Conservation (phyloP, 2,113 vertebrate species). For the Pipra filicauda region DNA sequence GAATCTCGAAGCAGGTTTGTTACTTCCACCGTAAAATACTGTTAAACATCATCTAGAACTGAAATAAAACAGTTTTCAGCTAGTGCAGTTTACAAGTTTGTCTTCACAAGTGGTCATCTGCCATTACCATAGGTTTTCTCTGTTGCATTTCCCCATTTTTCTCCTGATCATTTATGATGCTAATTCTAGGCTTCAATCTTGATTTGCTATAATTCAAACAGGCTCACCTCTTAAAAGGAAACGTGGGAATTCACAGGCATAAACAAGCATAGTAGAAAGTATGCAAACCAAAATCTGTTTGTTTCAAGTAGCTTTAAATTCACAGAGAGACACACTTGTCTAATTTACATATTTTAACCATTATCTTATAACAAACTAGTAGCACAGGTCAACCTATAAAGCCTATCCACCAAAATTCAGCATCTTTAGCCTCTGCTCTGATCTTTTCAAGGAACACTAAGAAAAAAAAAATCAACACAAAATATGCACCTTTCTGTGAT, state of each 20-base stretch:
- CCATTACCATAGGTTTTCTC: background rate
- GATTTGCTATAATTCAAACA: background rate
- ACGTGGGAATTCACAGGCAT: background rate
- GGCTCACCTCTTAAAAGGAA: background rate
- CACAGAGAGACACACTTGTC: background rate
- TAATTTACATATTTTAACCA: background rate
- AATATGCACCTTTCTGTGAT: background rate
- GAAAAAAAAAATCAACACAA: background rate
- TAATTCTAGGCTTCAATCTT: background rate
- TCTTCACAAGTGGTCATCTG: background rate
- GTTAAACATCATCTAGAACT: background rate
- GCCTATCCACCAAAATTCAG: background rate
- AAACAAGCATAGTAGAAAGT: background rate
- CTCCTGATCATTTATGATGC: background rate
- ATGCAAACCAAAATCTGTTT: background rate
- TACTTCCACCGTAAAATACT: background rate
- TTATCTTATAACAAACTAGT: background rate
- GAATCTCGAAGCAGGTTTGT: background rate
- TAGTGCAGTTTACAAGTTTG: background rate
- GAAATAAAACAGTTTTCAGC: background rate
- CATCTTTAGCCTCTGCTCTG: background rate
- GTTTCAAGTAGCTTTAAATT: background rate
- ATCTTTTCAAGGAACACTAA: background rate
- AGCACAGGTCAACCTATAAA: background rate
- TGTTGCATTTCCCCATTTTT: background rate